Evolutionary conservation across 2,113 vertebrate genomes (phyloP).

Genomic region (Dasyornis broadbenti): DNA sequence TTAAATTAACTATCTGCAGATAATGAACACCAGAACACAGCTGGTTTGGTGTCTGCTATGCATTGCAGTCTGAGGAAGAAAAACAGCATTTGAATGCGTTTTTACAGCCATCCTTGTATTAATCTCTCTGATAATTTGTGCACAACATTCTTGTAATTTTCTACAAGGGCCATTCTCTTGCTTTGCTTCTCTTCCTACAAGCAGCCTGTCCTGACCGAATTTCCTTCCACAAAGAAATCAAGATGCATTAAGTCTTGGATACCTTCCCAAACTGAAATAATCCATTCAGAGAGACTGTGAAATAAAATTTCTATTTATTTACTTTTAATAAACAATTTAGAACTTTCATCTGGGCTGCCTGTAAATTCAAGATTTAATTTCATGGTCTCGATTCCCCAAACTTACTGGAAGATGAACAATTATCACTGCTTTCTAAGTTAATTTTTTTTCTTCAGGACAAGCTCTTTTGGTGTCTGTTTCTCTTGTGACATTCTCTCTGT

Average conservation of each 20-base stretch:
- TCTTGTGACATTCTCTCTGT: background rate
- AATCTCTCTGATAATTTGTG: background rate
- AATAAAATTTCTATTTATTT: background rate
- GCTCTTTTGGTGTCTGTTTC: background rate
- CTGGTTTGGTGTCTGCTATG: background rate
- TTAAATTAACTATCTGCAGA: background rate
- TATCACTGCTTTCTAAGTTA: background rate
- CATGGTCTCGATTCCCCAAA: background rate
- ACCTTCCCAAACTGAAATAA: background rate
- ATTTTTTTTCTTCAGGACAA: background rate
- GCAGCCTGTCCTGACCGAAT: background rate
- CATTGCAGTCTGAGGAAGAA: background rate
- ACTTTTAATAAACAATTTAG: conserved; percentile 27
- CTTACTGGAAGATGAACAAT: background rate
- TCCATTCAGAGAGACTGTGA: background rate
- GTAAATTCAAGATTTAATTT: background rate
- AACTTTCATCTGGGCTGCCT: background rate
- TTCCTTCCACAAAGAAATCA: background rate
- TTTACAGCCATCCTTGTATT: background rate
- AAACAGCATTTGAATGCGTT: background rate
- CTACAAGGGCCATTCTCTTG: background rate
- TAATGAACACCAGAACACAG: background rate
- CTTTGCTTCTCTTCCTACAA: background rate
- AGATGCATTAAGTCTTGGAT: background rate
- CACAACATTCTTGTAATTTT: background rate